These are phyloP conservation scores for Mustela lutreola DNA, from an alignment of 2,113 vertebrate species.

Conservation along the genomic window DNA sequence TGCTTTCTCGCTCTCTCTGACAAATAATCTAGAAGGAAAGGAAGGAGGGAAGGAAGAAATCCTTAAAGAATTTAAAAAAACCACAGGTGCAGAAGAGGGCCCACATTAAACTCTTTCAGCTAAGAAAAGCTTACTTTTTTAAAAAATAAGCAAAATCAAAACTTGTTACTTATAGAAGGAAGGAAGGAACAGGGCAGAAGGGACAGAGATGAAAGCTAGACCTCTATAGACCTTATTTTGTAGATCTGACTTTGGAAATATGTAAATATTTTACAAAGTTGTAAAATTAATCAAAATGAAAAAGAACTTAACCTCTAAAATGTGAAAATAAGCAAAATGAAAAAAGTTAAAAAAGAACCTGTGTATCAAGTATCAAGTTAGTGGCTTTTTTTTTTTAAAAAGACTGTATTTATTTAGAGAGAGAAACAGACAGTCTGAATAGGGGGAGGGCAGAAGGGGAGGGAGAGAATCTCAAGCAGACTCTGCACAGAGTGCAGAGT, in stretches of 20 bases:
- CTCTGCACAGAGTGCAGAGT: too few species aligned
- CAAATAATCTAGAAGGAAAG: too few species aligned
- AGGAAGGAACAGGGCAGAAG: background rate
- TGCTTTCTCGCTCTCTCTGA: too few species aligned
- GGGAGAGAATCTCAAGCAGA: background rate
- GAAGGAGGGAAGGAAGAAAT: too few species aligned
- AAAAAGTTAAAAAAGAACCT: background rate
- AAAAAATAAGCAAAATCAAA: slow-evolving; percentile 23
- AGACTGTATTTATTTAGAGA: background rate
- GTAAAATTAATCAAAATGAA: slow-evolving; percentile 73
- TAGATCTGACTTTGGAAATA: slow-evolving; percentile 22
- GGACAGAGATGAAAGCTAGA: background rate
- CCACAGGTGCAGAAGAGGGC: background rate
- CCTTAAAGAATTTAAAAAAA: background rate
- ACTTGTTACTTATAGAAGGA: background rate
- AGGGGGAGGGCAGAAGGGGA: background rate
- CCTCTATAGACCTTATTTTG: slow-evolving; percentile 23
- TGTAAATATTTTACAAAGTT: slow-evolving; percentile 35
- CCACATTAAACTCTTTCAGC: background rate
- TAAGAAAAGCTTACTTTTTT: background rate
- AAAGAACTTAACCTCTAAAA: slow-evolving; percentile 84
- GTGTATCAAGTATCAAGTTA: slow-evolving; percentile 17
- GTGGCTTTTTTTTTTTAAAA: background rate
- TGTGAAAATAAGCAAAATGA: slow-evolving; percentile 31
- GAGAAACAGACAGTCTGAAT: background rate